Base-by-base conservation (phyloP, 1,140 invertebrate genomes). In the Proales similis region DNA sequence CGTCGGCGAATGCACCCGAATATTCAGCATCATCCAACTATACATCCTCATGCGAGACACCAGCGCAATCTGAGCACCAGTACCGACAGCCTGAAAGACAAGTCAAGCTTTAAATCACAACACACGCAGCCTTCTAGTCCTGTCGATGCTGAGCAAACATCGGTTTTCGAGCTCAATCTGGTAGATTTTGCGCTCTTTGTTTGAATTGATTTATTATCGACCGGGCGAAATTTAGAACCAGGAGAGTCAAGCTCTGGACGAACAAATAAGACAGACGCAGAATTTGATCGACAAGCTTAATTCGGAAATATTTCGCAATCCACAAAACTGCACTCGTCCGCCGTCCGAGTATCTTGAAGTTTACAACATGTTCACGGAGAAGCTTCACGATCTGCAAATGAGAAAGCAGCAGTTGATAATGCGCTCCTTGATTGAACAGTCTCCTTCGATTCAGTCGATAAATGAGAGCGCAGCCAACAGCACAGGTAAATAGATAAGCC, bases 1-100 rank as follows among this genome's bases (percentile, higher is more conserved):
- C 14, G 7, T 24, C 19, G 45, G 19, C 27, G 29, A 17, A 27
- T 57, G 14, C 51, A 57, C 14, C 51, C 51, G 30, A 57, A 57
- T 26, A 57, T 57, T 19, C 51, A 57, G 2, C 51, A 57, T 26
- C 51, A 57, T 26, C 51, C 51, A 20, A 57, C 51, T 39, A 57
- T 57, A 17, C 51, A 57, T 42, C 51, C 51, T 27, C 51, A 57
- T 26, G 45, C 26, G 14, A 26, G 36, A 3, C 20, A 57, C 14
- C 51, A 57, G 24, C 51, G 51, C 19, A 39, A n/a, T n/a, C n/a
- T n/a, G n/a, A n/a, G n/a, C n/a, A n/a, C n/a, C n/a, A n/a, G n/a
- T n/a, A n/a, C n/a, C n/a, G n/a, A n/a, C n/a, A n/a, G n/a, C n/a
- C n/a, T n/a, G n/a, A n/a, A n/a, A n/a, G n/a, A n/a, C n/a, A n/a